Conservation (phyloP, 2,113 vertebrate species). For the Stercorarius parasiticus region DNA sequence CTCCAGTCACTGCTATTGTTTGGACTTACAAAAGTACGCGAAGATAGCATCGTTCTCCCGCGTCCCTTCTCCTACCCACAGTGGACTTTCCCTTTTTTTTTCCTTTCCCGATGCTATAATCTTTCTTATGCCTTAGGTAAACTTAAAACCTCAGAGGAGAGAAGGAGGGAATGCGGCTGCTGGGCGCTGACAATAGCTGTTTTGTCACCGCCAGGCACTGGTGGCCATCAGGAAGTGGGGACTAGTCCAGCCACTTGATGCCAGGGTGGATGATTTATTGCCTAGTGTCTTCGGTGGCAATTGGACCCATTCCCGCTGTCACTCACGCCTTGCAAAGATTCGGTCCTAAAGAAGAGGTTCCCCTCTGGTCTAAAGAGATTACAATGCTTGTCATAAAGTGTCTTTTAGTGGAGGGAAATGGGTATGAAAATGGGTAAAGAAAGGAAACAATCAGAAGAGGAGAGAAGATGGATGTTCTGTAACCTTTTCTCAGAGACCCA, state of each 20-base stretch:
- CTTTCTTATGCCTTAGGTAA: conserved; percentile 67
- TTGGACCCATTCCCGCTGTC: conserved; percentile 95
- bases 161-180: conserved; percentile 71
- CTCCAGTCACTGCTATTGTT: neutral
- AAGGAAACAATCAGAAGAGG: conserved; percentile 87
- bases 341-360: conserved; percentile 86
- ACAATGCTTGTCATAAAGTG: conserved; percentile 97
- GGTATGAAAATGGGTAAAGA: conserved; percentile 85
- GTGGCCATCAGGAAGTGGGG: conserved; percentile 87
- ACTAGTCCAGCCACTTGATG: conserved; percentile 78
- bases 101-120: neutral
- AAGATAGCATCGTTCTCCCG: neutral
- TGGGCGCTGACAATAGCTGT: conserved; percentile 84
- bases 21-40: neutral
- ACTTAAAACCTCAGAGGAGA: conserved; percentile 68
- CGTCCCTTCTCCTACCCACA: neutral
- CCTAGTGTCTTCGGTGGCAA: conserved; percentile 91
- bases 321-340: conserved; percentile 87
- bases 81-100: neutral
- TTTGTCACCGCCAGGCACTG: conserved; percentile 86
- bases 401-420: conserved; percentile 82
- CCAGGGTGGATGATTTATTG: conserved; percentile 98
- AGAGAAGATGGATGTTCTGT: conserved; percentile 90
- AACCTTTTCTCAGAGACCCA: conserved; percentile 88
- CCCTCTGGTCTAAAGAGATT: conserved; percentile 84